Evolutionary conservation across 2,888 invertebrate genomes (phyloP).

Genomic region (Xestia xanthographa): DNA sequence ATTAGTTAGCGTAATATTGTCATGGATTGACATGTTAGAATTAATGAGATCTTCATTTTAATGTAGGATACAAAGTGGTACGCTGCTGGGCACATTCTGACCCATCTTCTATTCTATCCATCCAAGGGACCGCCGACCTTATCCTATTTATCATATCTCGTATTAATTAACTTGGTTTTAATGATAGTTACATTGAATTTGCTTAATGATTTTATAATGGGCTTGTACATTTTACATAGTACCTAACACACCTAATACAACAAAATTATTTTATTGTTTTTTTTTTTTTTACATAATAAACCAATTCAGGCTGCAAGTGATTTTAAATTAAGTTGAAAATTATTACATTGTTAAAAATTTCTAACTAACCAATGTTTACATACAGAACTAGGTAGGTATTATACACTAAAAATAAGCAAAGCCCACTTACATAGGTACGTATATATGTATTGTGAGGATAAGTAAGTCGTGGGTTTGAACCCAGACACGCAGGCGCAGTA

Average conservation of each 20-base stretch:
- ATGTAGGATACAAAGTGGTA: not conserved
- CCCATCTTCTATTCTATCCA: not conserved
- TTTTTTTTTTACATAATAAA: not conserved
- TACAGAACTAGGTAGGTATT: not conserved
- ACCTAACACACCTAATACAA: not conserved
- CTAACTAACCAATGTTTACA: not conserved
- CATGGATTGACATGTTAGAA: not conserved
- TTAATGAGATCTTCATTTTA: not conserved
- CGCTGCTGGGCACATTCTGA: not conserved
- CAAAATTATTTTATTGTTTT: not conserved
- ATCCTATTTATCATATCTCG: not conserved
- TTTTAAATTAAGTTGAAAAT: not conserved
- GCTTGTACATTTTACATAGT: not conserved
- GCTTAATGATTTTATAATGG: not conserved
- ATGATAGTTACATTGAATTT: conserved; percentile 1
- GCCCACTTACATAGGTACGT: too few relatives aligned
- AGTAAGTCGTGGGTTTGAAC: too few relatives aligned
- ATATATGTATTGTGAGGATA: too few relatives aligned
- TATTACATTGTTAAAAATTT: not conserved
- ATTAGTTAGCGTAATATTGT: not conserved
- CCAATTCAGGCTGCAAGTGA: not conserved
- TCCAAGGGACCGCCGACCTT: not conserved
- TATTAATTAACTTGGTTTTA: conserved; percentile 2
- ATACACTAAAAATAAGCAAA: conserved; percentile 10
- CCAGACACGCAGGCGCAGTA: too few relatives aligned